Conservation (phyloP, 2,113 vertebrate species). For the Reinhardtius hippoglossoides region DNA sequence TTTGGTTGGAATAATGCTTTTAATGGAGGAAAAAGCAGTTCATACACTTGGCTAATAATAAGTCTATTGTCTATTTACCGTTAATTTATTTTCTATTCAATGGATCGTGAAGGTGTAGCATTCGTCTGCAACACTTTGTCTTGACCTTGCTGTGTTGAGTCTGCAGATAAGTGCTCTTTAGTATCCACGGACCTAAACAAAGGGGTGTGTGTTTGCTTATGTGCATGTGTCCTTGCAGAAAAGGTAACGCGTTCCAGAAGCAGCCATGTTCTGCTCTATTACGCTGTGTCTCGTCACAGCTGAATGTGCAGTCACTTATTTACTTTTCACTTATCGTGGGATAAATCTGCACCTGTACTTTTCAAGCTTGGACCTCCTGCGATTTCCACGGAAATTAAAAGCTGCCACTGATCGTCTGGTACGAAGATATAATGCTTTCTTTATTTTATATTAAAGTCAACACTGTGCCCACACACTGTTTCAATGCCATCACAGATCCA, state of each 20-base stretch:
- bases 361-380: neutral
- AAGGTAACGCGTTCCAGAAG: conserved; percentile 21
- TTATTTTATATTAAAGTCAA: neutral
- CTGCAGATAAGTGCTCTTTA: conserved; percentile 56
- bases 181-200: conserved; percentile 63
- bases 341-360: neutral
- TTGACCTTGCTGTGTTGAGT: conserved; percentile 66
- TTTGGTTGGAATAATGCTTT: neutral
- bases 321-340: neutral
- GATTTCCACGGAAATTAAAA: no score
- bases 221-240: conserved; percentile 19
- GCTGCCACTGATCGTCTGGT: no score
- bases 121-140: neutral
- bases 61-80: no score
- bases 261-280: conserved; percentile 15
- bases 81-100: neutral
- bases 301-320: neutral
- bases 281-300: neutral
- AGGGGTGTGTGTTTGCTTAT: conserved; percentile 9
- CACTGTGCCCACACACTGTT: neutral
- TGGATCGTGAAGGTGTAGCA: neutral
- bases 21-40: neutral
- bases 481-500: neutral
- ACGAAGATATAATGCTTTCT: neutral
- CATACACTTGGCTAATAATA: neutral